These are phyloP conservation scores for Botrylloides violaceus DNA, from an alignment of 23 tunicate species.

Conservation along the genomic window DNA sequence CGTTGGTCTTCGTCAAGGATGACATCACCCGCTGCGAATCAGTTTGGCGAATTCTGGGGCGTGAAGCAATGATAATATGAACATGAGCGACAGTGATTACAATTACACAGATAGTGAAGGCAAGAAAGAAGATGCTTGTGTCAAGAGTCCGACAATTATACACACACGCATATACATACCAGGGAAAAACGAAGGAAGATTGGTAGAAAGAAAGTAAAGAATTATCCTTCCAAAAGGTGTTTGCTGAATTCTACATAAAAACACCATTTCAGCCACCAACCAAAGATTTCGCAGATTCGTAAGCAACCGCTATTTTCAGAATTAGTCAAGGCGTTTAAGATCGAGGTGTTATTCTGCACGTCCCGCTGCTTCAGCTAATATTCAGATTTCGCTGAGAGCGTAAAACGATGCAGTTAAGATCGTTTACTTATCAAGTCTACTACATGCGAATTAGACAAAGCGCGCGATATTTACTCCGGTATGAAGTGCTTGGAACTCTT, in stretches of 20 bases:
- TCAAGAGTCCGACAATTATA: neutral
- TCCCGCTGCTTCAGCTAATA: no score
- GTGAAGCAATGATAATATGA: neutral
- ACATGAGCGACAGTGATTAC: neutral
- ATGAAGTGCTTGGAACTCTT: neutral
- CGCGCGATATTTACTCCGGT: neutral
- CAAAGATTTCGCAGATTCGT: neutral
- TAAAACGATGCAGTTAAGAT: no score
- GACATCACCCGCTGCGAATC: slow-evolving; percentile 12
- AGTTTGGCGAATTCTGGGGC: slow-evolving; percentile 10
- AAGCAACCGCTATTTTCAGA: no score
- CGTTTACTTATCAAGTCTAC: no score
- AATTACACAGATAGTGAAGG: neutral
- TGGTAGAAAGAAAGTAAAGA: slow-evolving; percentile 3
- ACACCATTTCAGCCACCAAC: neutral
- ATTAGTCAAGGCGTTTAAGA: no score
- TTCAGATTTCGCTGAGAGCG: no score
- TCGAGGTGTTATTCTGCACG: no score
- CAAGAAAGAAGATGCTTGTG: neutral
- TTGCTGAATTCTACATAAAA: slow-evolving; percentile 60
- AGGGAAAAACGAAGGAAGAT: neutral
- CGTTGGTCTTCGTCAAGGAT: neutral
- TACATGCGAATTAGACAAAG: neutral
- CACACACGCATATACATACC: neutral
- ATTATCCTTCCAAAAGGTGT: slow-evolving; percentile 69